Evolutionary conservation across 2,888 invertebrate species (phyloP).

Genomic region (Orthosia gracilis): DNA sequence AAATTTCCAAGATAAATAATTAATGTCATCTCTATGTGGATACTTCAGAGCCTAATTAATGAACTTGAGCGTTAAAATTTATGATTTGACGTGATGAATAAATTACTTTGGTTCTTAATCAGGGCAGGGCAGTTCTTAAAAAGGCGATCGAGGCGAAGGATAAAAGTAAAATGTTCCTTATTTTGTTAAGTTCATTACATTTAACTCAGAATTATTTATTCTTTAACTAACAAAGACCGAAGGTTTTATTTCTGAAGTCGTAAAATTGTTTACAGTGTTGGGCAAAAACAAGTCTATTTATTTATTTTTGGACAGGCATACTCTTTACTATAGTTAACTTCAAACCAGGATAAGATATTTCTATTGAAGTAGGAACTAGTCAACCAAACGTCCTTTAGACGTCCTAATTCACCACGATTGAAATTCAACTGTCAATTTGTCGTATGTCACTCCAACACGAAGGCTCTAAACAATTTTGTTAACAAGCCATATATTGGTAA

Average conservation of each 20-base stretch:
- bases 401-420: background rate
- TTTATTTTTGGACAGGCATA: background rate
- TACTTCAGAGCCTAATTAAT: slow-evolving; percentile 58
- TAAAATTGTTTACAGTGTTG: background rate
- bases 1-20: slow-evolving; percentile 54
- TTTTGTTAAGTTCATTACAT: slow-evolving; percentile 12
- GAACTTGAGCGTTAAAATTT: slow-evolving; percentile 55
- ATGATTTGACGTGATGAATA: slow-evolving; percentile 58
- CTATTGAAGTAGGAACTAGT: background rate
- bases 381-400: background rate
- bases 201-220: slow-evolving; percentile 16
- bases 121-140: slow-evolving; percentile 31
- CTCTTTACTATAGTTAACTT: background rate
- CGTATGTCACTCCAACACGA: background rate
- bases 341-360: background rate
- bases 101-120: slow-evolving; percentile 58
- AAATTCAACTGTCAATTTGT: slow-evolving; percentile 13
- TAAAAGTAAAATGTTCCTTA: slow-evolving; percentile 25
- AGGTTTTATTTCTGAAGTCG: slow-evolving; percentile 9
- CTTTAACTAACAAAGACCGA: background rate
- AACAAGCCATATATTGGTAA: slow-evolving; percentile 9
- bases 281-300: background rate
- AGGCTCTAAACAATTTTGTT: background rate
- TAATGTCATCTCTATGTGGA: slow-evolving; percentile 44
- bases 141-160: slow-evolving; percentile 42